A percentile compares a stretch with the other conserved stretches of the same genome.
Conservation (phyloP, 2,113 vertebrate species). For the Numenius arquata region DNA sequence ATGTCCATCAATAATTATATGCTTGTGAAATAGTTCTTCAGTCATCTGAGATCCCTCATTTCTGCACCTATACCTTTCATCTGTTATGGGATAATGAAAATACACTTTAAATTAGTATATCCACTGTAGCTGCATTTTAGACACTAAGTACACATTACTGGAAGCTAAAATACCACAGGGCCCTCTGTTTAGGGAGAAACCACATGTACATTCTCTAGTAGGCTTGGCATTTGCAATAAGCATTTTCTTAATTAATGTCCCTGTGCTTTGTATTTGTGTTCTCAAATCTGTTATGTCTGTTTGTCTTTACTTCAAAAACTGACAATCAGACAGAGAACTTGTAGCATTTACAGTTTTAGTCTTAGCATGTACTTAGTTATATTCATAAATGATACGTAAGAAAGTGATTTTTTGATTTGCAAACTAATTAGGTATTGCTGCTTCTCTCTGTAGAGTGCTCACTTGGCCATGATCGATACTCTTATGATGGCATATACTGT, state of each 20-base stretch:
- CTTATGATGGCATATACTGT: slow-evolving; percentile 96
- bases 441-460: slow-evolving; percentile 81
- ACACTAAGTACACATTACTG: not conserved
- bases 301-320: not conserved
- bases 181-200: not conserved
- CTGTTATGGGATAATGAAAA: not conserved
- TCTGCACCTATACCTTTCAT: not conserved
- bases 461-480: slow-evolving; percentile 94
- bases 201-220: not conserved
- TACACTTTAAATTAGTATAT: not conserved
- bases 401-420: not conserved
- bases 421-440: not conserved
- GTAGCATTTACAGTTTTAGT: not conserved
- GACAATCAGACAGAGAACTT: not conserved
- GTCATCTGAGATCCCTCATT: not conserved
- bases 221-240: not conserved
- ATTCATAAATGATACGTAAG: not conserved
- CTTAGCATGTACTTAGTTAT: not conserved
- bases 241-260: not conserved
- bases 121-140: not conserved
- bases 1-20: not conserved
- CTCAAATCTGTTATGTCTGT: not conserved
- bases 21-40: not conserved
- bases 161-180: not conserved
- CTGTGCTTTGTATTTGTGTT: not conserved